Conservation (phyloP, 1,140 invertebrate species). For the Cydia strobilella region DNA sequence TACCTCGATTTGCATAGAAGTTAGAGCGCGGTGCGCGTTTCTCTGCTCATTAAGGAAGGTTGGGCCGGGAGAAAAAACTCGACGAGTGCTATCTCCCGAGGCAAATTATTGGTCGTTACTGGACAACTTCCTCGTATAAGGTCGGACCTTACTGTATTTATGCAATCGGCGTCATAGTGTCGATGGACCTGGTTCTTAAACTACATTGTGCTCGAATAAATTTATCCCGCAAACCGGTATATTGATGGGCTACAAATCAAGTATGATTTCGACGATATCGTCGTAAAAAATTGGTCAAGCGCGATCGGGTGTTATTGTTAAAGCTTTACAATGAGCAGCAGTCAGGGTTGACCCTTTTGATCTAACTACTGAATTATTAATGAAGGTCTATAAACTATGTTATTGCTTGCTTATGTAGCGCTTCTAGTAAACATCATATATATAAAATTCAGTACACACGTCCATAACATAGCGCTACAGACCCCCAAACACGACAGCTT, state of each 20-base stretch:
- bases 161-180: slow-evolving; percentile 46
- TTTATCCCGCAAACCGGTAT: slow-evolving; percentile 27
- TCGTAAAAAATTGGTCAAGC: slow-evolving; percentile 24
- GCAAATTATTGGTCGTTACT: slow-evolving; percentile 61
- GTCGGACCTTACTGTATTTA: slow-evolving; percentile 42
- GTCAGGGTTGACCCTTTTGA: too few relatives aligned
- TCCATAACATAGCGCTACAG: slow-evolving; percentile 2
- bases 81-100: slow-evolving; percentile 44
- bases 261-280: slow-evolving; percentile 10
- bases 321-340: not conserved
- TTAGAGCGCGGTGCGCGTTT: slow-evolving; percentile 39
- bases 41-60: slow-evolving; percentile 63
- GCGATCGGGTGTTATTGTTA: not conserved
- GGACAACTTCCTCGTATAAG: slow-evolving; percentile 53
- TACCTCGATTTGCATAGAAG: slow-evolving; percentile 34
- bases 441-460: not conserved
- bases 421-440: not conserved
- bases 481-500: slow-evolving; percentile 3
- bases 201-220: slow-evolving; percentile 48
- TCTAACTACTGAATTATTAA: too few relatives aligned
- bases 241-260: slow-evolving; percentile 18
- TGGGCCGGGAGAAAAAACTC: slow-evolving; percentile 55
- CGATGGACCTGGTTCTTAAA: slow-evolving; percentile 34
- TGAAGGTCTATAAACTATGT: not conserved
- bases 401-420: not conserved